These are phyloP conservation scores for Xestia sexstrigata DNA, from an alignment of 2,888 invertebrate genomes.

Conservation along the genomic window DNA sequence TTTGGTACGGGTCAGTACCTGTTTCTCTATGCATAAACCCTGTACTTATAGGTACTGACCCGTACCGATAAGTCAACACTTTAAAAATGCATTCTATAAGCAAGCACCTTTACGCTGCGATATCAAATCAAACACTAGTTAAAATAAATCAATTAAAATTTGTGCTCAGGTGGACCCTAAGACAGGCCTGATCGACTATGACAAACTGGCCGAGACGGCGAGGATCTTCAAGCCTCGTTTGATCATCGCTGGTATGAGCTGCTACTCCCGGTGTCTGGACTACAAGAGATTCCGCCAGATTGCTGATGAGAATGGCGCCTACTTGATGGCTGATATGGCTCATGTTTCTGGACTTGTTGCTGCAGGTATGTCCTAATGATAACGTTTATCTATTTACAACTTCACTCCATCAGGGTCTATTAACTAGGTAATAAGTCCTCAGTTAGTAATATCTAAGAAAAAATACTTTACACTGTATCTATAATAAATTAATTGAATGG, in stretches of 20 bases:
- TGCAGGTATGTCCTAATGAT: slow-evolving; percentile 90
- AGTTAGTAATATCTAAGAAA: background rate
- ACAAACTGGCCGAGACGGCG: slow-evolving; percentile 95
- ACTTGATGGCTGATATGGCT: slow-evolving; percentile 98
- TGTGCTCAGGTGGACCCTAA: slow-evolving; percentile 91
- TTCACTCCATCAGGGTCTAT: background rate
- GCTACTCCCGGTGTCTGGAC: slow-evolving; percentile 98
- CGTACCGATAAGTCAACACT: no score
- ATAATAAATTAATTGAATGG: background rate
- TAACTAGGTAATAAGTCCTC: background rate
- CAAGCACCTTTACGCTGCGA: background rate
- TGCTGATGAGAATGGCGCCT: slow-evolving; percentile 95
- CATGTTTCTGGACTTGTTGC: slow-evolving; percentile 98
- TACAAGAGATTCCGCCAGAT: slow-evolving; percentile 97
- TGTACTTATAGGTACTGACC: no score
- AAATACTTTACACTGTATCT: background rate
- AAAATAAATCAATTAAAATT: background rate
- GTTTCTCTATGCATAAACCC: no score
- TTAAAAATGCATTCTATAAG: no score
- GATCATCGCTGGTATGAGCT: slow-evolving; percentile 98
- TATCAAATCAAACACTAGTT: background rate
- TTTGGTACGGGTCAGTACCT: no score
- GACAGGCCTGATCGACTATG: slow-evolving; percentile 98
- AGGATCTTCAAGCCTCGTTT: slow-evolving; percentile 97
- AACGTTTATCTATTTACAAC: background rate